Conservation (phyloP, 1,140 invertebrate species). For the Scylla paramamosain region DNA sequence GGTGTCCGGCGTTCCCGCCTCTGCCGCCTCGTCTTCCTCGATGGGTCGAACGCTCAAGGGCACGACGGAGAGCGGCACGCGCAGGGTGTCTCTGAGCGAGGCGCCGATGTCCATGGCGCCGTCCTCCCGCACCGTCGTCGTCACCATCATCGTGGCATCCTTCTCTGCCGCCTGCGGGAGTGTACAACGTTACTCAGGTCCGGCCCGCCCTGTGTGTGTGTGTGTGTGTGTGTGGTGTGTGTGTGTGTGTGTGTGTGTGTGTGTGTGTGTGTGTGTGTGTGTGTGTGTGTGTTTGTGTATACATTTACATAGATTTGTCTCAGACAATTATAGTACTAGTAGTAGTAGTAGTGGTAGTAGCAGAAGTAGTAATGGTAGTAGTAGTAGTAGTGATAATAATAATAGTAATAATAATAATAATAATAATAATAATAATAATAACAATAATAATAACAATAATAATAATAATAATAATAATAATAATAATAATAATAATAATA, state of each 20-base stretch:
- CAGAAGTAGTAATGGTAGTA: not conserved
- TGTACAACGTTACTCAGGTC: not conserved
- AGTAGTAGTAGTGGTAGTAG: not conserved
- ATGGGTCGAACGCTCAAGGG: constrained; percentile 64
- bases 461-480: constrained; percentile 47
- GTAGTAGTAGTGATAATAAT: not conserved
- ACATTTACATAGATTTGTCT: constrained; percentile 38
- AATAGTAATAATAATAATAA: not conserved
- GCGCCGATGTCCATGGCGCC: constrained; percentile 68
- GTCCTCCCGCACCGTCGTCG: constrained; percentile 73
- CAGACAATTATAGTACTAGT: not conserved
- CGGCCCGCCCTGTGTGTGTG: not conserved
- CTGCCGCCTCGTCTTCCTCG: constrained; percentile 40
- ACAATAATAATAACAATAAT: constrained; percentile 31
- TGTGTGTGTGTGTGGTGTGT: not conserved
- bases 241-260: constrained; percentile 43
- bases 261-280: constrained; percentile 29
- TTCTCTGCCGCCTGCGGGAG: constrained; percentile 68
- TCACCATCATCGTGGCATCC: constrained; percentile 71
- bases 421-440: constrained; percentile 4
- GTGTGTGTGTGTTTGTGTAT: constrained; percentile 29
- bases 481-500: constrained; percentile 46
- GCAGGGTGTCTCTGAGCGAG: constrained; percentile 73
- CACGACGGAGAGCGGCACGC: constrained; percentile 73
- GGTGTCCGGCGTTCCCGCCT: constrained; percentile 47